Percentiles rank a stretch among this genome's conserved stretches.
Conservation (phyloP, 1,140 invertebrate species). For the Linepithema humile region DNA sequence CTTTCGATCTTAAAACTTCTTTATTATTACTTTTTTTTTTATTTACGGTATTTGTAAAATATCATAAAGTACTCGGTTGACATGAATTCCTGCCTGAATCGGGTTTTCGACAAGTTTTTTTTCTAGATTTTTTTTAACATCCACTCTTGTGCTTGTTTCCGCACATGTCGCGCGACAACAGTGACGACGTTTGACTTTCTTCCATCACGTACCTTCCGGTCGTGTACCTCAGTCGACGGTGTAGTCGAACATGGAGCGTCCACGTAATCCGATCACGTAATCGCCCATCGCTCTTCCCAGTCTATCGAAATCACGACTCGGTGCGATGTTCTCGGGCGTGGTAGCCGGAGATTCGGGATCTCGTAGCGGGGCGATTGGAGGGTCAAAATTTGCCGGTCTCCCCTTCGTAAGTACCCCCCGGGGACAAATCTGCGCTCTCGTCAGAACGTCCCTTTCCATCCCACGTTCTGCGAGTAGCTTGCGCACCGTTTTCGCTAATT, state of each 20-base stretch:
- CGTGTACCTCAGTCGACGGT: slow-evolving; percentile 20
- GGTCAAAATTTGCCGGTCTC: slow-evolving; percentile 74
- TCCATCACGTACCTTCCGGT: slow-evolving; percentile 35
- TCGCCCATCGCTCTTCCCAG: slow-evolving; percentile 34
- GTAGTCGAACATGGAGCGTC: not conserved
- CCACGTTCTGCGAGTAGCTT: slow-evolving; percentile 20
- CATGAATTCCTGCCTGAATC: not conserved
- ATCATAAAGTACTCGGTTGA: not conserved
- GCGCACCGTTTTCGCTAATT: slow-evolving; percentile 76
- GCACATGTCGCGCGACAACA: not conserved
- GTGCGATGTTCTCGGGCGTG: slow-evolving; percentile 42
- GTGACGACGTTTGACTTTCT: slow-evolving; percentile 30
- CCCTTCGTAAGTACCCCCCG: slow-evolving; percentile 75
- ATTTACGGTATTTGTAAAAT: not conserved
- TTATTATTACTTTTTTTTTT: not conserved
- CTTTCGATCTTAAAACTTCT: not conserved
- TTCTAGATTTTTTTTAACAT: not conserved
- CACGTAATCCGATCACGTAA: slow-evolving; percentile 50
- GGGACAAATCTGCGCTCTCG: slow-evolving; percentile 80
- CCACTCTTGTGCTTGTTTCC: not conserved
- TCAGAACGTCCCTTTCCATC: slow-evolving; percentile 53
- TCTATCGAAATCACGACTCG: slow-evolving; percentile 49
- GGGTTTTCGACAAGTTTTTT: not conserved
- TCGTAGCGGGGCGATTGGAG: slow-evolving; percentile 22
- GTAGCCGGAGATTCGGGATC: slow-evolving; percentile 47